Percentiles rank a stretch among this genome's conserved stretches.
Evolutionary conservation across 2,113 vertebrate genomes (phyloP).

Genomic region (Ptilonorhynchus violaceus): DNA sequence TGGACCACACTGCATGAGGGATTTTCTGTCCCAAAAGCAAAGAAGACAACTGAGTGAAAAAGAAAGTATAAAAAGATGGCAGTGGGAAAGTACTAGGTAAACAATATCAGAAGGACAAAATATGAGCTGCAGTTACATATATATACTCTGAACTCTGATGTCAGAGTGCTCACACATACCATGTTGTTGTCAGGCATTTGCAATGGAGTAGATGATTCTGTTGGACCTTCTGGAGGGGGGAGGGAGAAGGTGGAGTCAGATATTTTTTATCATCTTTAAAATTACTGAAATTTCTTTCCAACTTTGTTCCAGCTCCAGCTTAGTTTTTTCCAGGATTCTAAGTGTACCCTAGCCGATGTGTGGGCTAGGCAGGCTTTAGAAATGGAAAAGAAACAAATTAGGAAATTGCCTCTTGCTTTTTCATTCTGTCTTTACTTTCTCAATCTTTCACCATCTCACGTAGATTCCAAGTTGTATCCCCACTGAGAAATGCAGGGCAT

Average conservation of each 20-base stretch:
- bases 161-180: not conserved
- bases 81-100: not conserved
- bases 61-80: not conserved
- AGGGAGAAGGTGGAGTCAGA: not conserved
- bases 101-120: not conserved
- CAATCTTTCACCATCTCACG: not conserved
- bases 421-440: not conserved
- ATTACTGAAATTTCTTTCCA: not conserved
- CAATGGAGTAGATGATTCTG: not conserved
- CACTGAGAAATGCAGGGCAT: not conserved
- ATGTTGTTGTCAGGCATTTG: not conserved
- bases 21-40: conserved; percentile 6
- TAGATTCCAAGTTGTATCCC: not conserved
- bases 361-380: not conserved
- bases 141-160: not conserved
- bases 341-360: not conserved
- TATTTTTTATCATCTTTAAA: not conserved
- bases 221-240: not conserved
- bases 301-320: not conserved
- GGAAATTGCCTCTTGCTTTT: not conserved
- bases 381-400: not conserved
- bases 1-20: not conserved
- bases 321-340: not conserved
- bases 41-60: not conserved
- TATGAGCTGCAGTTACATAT: not conserved